Conservation (phyloP, 2,888 invertebrate species). For the Drosophila koepferae region DNA sequence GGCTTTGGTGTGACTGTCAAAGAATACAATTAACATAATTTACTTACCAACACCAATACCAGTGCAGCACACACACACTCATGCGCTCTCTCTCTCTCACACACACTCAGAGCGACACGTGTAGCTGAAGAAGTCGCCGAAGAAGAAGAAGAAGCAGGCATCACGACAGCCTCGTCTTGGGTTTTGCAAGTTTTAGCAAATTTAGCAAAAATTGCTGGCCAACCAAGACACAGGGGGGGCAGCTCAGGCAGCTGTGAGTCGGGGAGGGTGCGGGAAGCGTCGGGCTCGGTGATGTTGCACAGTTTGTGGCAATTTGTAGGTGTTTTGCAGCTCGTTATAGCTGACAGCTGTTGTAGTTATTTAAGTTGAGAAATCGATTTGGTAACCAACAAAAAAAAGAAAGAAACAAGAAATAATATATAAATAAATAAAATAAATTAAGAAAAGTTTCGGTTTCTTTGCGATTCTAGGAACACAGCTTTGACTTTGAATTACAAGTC, state of each 20-base stretch:
- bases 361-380: constrained; percentile 63
- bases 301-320: constrained; percentile 40
- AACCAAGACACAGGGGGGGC: neutral
- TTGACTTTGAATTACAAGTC: constrained; percentile 20
- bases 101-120: constrained; percentile 18
- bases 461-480: constrained; percentile 26
- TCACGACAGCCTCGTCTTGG: constrained; percentile 28
- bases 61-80: constrained; percentile 7
- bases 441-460: constrained; percentile 11
- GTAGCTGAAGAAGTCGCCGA: neutral
- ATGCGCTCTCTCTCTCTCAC: no score
- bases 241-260: neutral
- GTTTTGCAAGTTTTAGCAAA: constrained; percentile 69
- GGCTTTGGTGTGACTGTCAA: constrained; percentile 61
- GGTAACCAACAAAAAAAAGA: constrained; percentile 11
- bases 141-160: constrained; percentile 3
- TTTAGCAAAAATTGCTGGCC: constrained; percentile 62
- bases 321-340: constrained; percentile 39
- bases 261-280: neutral
- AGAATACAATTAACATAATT: constrained; percentile 80
- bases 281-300: constrained; percentile 17
- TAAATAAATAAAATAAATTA: neutral
- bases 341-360: constrained; percentile 18
- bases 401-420: no score
- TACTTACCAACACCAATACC: constrained; percentile 54